A percentile compares a stretch with the other conserved stretches of the same genome.
These are phyloP conservation scores for Cyanocitta stelleri DNA, from an alignment of 2,113 vertebrate genomes.

Conservation along the genomic window DNA sequence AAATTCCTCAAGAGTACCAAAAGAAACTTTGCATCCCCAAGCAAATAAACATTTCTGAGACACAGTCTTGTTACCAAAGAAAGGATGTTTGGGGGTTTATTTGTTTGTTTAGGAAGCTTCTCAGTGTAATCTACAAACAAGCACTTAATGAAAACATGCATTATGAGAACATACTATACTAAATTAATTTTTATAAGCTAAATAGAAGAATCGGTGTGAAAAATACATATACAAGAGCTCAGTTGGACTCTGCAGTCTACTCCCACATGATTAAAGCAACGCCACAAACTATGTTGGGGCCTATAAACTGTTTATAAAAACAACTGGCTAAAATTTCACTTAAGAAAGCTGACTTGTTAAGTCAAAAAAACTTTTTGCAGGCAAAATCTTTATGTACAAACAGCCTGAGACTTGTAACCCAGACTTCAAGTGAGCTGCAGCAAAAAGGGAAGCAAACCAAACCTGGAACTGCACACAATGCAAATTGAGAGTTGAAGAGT, in stretches of 20 bases:
- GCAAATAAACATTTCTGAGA: not conserved
- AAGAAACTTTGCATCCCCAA: not conserved
- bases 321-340: not conserved
- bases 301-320: not conserved
- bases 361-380: not conserved
- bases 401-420: not conserved
- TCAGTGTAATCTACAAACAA: not conserved
- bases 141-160: not conserved
- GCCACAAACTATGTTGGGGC: rapidly evolving
- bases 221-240: not conserved
- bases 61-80: not conserved
- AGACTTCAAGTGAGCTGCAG: not conserved
- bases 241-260: not conserved
- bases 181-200: not conserved
- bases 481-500: not conserved
- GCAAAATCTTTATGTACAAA: not conserved
- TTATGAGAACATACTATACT: not conserved
- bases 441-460: not conserved
- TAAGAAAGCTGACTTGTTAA: not conserved
- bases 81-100: too few species aligned
- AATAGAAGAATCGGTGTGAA: not conserved
- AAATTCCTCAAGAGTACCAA: not conserved
- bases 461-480: not conserved
- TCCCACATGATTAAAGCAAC: not conserved
- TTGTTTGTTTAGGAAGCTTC: not conserved